These are phyloP conservation scores for Oithona nana DNA, from an alignment of 2,888 invertebrate genomes.

Conservation along the genomic window DNA sequence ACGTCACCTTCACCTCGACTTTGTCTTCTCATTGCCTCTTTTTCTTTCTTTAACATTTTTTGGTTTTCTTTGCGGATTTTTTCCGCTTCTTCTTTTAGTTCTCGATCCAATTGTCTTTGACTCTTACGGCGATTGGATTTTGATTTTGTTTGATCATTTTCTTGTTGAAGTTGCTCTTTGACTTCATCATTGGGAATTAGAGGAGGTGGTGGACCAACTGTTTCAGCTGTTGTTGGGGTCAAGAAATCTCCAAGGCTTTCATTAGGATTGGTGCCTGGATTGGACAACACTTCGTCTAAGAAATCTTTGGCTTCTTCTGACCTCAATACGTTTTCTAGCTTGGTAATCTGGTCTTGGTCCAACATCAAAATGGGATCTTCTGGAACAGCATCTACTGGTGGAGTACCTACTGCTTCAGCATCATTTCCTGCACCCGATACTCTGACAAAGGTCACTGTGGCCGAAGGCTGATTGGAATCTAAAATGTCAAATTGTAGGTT, in stretches of 20 bases:
- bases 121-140: conserved; percentile 22
- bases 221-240: not conserved
- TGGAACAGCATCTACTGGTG: not conserved
- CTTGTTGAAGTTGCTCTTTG: not conserved
- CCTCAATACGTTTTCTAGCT: conserved; percentile 33
- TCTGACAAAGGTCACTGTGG: conserved; percentile 15
- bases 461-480: conserved; percentile 11
- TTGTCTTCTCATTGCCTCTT: conserved; percentile 22
- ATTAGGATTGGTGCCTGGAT: not conserved
- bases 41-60: conserved; percentile 24
- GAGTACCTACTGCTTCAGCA: not conserved
- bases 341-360: conserved; percentile 34
- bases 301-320: conserved; percentile 36
- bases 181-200: not conserved
- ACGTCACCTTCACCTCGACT: conserved; percentile 12
- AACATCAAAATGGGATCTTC: conserved; percentile 21
- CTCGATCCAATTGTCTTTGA: conserved; percentile 25
- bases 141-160: not conserved
- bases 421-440: not conserved
- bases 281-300: conserved; percentile 29
- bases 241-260: not conserved
- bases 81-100: conserved; percentile 24
- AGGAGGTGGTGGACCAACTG: not conserved
- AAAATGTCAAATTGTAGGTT: not conserved
- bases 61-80: conserved; percentile 25